A percentile compares a stretch with the other conserved stretches of the same genome.
phyloP scores from a whole-genome alignment of 2,113 vertebrate species.

The Nibea coibor region DNA sequence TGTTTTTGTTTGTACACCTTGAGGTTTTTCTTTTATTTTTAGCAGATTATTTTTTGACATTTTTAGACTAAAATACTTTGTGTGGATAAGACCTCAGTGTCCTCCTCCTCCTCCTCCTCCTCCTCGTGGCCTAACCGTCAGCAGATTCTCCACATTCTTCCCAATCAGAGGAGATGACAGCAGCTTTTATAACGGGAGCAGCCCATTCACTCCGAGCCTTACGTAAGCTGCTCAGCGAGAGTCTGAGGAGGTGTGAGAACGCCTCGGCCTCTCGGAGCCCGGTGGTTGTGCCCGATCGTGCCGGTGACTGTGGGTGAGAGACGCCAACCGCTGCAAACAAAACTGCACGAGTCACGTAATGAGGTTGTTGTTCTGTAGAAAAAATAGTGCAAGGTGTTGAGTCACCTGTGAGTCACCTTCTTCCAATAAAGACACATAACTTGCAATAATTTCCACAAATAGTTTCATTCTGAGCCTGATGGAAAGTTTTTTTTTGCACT shows the following conservation, averaged over 20 bases:
- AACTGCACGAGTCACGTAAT: neutral
- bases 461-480: neutral
- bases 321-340: neutral
- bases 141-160: conserved; percentile 40
- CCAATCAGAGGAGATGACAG: conserved; percentile 33
- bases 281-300: conserved; percentile 36
- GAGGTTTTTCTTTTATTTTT: neutral
- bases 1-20: neutral
- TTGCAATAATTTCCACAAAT: neutral
- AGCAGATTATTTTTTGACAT: too few relatives aligned
- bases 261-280: conserved; percentile 43
- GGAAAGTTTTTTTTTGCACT: neutral
- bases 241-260: conserved; percentile 69
- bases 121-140: conserved; percentile 3
- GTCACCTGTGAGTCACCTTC: conserved; percentile 1
- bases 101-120: conserved; percentile 16
- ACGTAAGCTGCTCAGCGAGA: conserved; percentile 40
- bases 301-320: conserved; percentile 44
- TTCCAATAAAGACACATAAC: neutral
- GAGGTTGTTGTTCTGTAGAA: neutral
- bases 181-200: conserved; percentile 21
- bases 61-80: neutral
- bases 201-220: conserved; percentile 38
- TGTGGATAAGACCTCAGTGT: conserved; percentile 29
- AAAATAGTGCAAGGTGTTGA: neutral